Evolutionary conservation across 2,797 vertebrate genomes (phyloP), one percentile per base, ranked within the genome.

Genomic region (Merluccius polli): DNA sequence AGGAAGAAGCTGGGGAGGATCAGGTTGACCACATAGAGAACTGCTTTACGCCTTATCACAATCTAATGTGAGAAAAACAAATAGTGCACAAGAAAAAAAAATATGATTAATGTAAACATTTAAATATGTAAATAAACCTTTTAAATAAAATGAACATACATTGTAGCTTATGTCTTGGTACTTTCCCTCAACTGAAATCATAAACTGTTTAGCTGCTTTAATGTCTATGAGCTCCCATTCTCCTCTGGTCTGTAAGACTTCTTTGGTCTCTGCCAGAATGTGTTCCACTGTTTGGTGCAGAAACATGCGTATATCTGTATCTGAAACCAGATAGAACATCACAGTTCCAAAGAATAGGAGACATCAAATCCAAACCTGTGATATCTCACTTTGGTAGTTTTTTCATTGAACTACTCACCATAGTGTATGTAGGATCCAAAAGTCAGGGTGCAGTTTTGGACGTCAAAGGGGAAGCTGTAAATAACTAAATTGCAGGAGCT

Each of bases 401-500:
- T 3, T 24, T 65, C 1, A n/a, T 65, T 24, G 29, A 7, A 48
- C 16, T 13, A 21, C 75, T 84, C 24, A 92, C 89, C 82, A 75
- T 75, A 72, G 68, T 86, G 87, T 16, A 89, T 0, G 77, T 79
- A 90, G 52, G 90, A 87, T 38, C 90, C 88, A 80, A 90, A 92
- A 36, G 86, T 90, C 0, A 87, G 72, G 3, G 74, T 85, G 73
- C 89, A 94, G 79, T 88, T 94, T 78, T 93, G 92, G 72, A 86
- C 73, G 83, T 94, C 92, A 68, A 94, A 94, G 10, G 93, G 93
- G 83, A 93, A 92, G 63, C 81, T 84, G 81, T 90, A 93, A 79
- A 91, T 87, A 63, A 90, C 79, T 29, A 94, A 85, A 4, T 71
- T 89, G 78, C 92, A 94, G 70, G 93, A 89, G 82, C 90, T 94